phyloP scores from a whole-genome alignment of 2,113 vertebrate species.

The Hystrix brachyura region DNA sequence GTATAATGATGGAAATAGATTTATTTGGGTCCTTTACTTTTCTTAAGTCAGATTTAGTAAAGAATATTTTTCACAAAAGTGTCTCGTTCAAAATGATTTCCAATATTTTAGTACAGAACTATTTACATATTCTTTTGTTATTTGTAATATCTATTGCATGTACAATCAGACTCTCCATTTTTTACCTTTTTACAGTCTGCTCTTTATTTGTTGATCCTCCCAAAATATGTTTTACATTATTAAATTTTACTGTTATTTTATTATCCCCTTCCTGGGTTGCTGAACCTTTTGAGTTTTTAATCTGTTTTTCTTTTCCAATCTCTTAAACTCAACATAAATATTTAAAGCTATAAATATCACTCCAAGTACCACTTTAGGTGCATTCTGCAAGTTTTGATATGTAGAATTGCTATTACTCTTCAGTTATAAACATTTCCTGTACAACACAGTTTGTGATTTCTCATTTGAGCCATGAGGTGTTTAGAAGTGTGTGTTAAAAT shows the following conservation, averaged over 20 bases:
- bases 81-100: conserved; percentile 1
- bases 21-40: background rate
- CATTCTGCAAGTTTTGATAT: background rate
- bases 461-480: background rate
- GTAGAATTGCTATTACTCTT: background rate
- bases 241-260: background rate
- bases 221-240: background rate
- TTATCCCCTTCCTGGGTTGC: background rate
- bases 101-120: background rate
- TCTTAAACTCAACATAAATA: background rate
- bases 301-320: background rate
- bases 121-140: background rate
- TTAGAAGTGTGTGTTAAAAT: background rate
- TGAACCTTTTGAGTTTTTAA: background rate
- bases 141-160: background rate
- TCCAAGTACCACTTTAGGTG: background rate
- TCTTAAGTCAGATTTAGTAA: background rate
- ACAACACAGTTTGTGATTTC: background rate
- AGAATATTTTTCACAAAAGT: background rate
- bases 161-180: background rate
- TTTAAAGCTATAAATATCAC: background rate
- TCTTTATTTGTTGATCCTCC: background rate
- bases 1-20: background rate
- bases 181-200: background rate
- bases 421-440: background rate